These are phyloP conservation scores for Halictus quadricinctus DNA, from an alignment of 2,888 invertebrate genomes.

Conservation along the genomic window DNA sequence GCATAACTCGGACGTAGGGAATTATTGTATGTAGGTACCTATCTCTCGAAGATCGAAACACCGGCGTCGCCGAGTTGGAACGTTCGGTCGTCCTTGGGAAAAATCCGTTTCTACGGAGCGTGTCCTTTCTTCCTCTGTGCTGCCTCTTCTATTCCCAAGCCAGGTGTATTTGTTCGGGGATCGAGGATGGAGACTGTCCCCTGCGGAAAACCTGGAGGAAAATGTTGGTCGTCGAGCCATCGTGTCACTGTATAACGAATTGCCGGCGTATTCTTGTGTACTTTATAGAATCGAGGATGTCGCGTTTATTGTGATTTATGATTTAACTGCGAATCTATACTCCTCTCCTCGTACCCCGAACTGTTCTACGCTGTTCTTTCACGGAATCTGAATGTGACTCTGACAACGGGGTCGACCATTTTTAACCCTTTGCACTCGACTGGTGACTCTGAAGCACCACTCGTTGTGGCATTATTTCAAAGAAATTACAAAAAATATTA, in stretches of 20 bases:
- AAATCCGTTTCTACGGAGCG: conserved; percentile 46
- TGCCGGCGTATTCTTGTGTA: background rate
- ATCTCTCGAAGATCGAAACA: conserved; percentile 59
- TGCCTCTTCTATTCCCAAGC: background rate
- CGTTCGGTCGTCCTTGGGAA: conserved; percentile 59
- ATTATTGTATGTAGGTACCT: conserved; percentile 61
- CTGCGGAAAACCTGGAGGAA: background rate
- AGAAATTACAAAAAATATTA: too few species aligned
- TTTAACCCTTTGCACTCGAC: too few species aligned
- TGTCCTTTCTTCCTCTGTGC: conserved; percentile 1
- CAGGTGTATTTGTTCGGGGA: background rate
- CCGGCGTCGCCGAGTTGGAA: conserved; percentile 28
- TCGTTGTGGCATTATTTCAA: too few species aligned
- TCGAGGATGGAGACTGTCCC: background rate
- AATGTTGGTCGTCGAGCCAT: background rate
- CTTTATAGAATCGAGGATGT: background rate
- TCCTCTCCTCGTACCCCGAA: background rate
- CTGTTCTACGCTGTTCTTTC: background rate
- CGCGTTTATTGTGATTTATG: background rate
- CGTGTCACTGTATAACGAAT: background rate
- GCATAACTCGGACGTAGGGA: conserved; percentile 65
- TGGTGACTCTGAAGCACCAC: too few species aligned
- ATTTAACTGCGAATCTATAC: background rate
- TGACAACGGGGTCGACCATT: background rate
- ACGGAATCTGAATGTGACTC: background rate